Conservation (phyloP, 2,888 invertebrate genomes). For the Patella ulyssiponensis region DNA sequence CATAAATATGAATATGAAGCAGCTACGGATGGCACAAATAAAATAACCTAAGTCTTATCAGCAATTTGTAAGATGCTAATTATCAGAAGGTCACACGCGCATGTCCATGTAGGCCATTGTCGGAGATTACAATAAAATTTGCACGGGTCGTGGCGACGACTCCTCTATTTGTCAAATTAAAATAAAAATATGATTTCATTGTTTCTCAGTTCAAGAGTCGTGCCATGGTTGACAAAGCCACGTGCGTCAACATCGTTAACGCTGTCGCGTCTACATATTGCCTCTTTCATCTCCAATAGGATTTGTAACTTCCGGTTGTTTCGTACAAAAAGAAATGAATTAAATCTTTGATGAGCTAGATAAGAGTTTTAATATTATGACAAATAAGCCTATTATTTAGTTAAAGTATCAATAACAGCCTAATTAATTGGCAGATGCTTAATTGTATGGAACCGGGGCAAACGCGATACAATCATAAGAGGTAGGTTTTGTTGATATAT, state of each 20-base stretch:
- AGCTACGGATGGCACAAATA: too few species aligned
- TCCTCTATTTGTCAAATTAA: neutral
- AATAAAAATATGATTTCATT: neutral
- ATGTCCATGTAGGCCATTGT: neutral
- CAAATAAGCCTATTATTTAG: too few species aligned
- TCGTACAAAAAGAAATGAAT: neutral
- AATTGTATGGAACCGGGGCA: too few species aligned
- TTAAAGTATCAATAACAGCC: too few species aligned
- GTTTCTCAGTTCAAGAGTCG: neutral
- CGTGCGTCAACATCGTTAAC: neutral
- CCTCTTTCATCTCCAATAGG: neutral
- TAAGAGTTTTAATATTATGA: neutral
- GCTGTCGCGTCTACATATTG: neutral
- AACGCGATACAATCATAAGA: too few species aligned
- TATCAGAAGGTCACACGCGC: conserved; percentile 1
- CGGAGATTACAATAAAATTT: too few species aligned
- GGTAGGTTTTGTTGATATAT: too few species aligned
- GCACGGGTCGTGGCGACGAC: too few species aligned
- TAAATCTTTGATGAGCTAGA: neutral
- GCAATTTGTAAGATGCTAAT: too few species aligned
- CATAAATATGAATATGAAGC: too few species aligned
- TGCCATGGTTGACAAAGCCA: neutral
- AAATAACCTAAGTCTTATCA: too few species aligned
- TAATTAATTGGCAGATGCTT: too few species aligned
- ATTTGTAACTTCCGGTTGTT: neutral